A percentile compares a stretch with the other conserved stretches of the same genome.
These are phyloP conservation scores for Hipparchia semele DNA, from an alignment of 2,888 invertebrate genomes.

Conservation along the genomic window DNA sequence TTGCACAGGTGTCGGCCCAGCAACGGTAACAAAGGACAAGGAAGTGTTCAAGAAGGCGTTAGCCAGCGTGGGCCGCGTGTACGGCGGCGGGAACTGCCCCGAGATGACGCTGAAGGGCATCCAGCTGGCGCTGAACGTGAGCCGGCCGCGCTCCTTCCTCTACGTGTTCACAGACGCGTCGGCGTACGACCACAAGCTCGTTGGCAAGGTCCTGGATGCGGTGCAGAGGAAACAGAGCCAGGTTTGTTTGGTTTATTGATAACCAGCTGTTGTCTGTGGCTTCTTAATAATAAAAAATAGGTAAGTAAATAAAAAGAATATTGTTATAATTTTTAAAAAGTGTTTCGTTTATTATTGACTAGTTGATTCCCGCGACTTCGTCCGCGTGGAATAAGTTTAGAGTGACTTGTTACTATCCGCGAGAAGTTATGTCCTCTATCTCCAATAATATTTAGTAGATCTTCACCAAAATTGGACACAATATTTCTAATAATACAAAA, in stretches of 20 bases:
- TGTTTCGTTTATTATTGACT: no score
- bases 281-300: no score
- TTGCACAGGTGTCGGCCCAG: conserved; percentile 83
- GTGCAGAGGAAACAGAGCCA: conserved; percentile 89
- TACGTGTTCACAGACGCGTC: conserved; percentile 91
- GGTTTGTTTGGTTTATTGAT: conserved; percentile 61
- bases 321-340: no score
- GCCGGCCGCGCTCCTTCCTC: conserved; percentile 86
- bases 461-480: no score
- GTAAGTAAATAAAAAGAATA: no score
- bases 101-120: conserved; percentile 88
- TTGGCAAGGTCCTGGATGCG: conserved; percentile 84
- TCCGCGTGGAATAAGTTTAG: no score
- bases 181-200: conserved; percentile 85
- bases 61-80: conserved; percentile 77
- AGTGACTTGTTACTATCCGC: no score
- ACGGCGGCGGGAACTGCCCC: conserved; percentile 89
- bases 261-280: no score
- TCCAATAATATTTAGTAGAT: no score
- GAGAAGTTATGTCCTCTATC: no score
- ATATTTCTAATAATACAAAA: no score
- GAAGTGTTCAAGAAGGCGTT: conserved; percentile 82
- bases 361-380: no score
- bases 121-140: conserved; percentile 84
- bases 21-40: conserved; percentile 85